A percentile compares a stretch with the other conserved stretches of the same genome.
These are phyloP conservation scores for Polymixis flavicincta DNA, from an alignment of 2,888 invertebrate genomes.

Conservation along the genomic window DNA sequence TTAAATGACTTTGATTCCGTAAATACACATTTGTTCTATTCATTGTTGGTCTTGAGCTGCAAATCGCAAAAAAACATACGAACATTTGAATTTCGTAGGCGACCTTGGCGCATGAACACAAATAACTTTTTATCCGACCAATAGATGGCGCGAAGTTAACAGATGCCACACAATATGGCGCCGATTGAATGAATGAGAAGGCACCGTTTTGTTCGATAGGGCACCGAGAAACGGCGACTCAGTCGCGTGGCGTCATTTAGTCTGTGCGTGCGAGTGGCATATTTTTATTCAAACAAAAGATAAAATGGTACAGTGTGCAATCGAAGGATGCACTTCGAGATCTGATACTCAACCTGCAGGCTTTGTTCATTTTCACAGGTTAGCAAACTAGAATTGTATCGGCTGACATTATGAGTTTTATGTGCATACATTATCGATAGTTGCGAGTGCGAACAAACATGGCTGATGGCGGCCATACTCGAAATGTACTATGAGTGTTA, in stretches of 20 bases:
- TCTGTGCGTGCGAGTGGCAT: not conserved
- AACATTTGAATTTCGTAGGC: not conserved
- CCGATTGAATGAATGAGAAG: slow-evolving; percentile 21
- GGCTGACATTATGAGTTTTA: not conserved
- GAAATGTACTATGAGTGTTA: not conserved
- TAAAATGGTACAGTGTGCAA: slow-evolving; percentile 42
- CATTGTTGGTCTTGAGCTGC: not conserved
- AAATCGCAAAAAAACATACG: no score
- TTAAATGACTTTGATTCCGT: not conserved
- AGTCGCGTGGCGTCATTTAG: slow-evolving; percentile 31
- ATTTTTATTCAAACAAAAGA: not conserved
- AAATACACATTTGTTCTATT: not conserved
- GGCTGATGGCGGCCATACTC: slow-evolving; percentile 25
- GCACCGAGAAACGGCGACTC: not conserved
- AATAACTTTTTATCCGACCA: not conserved
- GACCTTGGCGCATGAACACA: not conserved
- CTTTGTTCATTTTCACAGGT: slow-evolving; percentile 39
- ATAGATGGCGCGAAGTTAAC: slow-evolving; percentile 28
- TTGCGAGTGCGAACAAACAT: slow-evolving; percentile 19
- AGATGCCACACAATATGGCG: slow-evolving; percentile 30
- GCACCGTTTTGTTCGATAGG: slow-evolving; percentile 18
- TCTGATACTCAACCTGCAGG: slow-evolving; percentile 21
- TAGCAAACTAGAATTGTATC: not conserved
- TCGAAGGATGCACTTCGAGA: slow-evolving; percentile 30
- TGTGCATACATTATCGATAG: not conserved